These are phyloP conservation scores for Ictidomys tridecemlineatus DNA, from an alignment of 2,113 vertebrate genomes.

Conservation along the genomic window DNA sequence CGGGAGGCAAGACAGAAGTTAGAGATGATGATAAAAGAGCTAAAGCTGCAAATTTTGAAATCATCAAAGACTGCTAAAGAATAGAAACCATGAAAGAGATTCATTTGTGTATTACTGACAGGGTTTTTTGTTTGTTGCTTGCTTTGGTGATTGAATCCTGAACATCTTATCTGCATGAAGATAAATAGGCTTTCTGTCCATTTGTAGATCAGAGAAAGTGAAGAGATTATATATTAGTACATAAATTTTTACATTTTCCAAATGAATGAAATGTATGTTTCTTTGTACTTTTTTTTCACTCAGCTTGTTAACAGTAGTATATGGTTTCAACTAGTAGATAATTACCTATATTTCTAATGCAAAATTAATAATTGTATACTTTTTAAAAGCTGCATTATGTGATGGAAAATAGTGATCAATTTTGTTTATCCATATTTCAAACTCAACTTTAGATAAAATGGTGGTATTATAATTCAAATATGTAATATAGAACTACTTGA, in stretches of 20 bases:
- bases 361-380: slow-evolving; percentile 79
- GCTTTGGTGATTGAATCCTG: slow-evolving; percentile 76
- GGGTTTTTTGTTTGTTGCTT: slow-evolving; percentile 77
- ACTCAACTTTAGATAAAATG: slow-evolving; percentile 71
- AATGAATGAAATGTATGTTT: slow-evolving; percentile 86
- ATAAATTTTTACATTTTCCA: slow-evolving; percentile 88
- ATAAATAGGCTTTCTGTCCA: slow-evolving; percentile 76
- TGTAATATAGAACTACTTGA: slow-evolving; percentile 12
- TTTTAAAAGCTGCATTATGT: slow-evolving; percentile 82
- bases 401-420: slow-evolving; percentile 74
- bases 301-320: slow-evolving; percentile 69
- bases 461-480: slow-evolving; percentile 39
- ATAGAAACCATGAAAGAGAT: slow-evolving; percentile 77
- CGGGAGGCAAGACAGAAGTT: slow-evolving; percentile 95
- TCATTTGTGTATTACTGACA: slow-evolving; percentile 67
- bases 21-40: slow-evolving; percentile 94
- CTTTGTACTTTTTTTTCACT: slow-evolving; percentile 84
- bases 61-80: slow-evolving; percentile 88
- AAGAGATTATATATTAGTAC: slow-evolving; percentile 83
- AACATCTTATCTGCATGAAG: slow-evolving; percentile 78
- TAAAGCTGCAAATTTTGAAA: slow-evolving; percentile 95
- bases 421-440: slow-evolving; percentile 81
- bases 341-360: slow-evolving; percentile 84
- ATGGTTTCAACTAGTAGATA: slow-evolving; percentile 81
- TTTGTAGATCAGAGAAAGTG: slow-evolving; percentile 81